These are phyloP conservation scores for Beroe forskalii DNA, from an alignment of 37 sponge, comb jelly and placozoan genomes.

Conservation along the genomic window DNA sequence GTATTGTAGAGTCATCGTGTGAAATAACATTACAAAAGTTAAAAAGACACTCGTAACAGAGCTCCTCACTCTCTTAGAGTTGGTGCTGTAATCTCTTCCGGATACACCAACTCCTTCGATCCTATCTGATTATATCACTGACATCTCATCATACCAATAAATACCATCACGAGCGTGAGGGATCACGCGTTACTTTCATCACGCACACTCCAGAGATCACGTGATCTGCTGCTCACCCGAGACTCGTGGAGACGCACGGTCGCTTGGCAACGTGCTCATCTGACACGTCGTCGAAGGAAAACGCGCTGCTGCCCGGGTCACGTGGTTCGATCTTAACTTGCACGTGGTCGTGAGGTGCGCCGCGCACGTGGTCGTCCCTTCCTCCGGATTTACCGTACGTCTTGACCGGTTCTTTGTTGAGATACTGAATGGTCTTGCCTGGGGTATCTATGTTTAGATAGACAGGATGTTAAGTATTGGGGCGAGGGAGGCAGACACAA, in stretches of 20 bases:
- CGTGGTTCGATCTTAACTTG: slow-evolving; percentile 58
- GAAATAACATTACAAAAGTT: neutral
- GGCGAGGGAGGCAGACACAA: too few species aligned
- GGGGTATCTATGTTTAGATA: neutral
- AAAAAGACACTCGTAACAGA: neutral
- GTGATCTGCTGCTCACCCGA: slow-evolving; percentile 4
- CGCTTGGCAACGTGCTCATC: slow-evolving; percentile 39
- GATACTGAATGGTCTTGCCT: slow-evolving; percentile 57
- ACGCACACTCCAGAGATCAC: neutral
- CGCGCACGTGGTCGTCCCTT: neutral
- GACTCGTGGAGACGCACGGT: slow-evolving; percentile 21
- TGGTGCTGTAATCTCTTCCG: too few species aligned
- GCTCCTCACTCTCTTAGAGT: too few species aligned
- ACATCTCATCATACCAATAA: too few species aligned
- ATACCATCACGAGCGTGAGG: neutral
- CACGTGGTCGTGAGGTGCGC: neutral
- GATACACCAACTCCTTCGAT: too few species aligned
- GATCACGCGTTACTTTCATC: neutral
- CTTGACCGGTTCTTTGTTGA: slow-evolving; percentile 25
- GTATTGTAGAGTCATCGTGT: too few species aligned
- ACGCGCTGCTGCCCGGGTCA: neutral
- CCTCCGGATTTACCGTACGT: slow-evolving; percentile 29
- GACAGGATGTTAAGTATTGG: neutral
- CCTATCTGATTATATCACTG: too few species aligned
- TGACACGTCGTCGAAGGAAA: slow-evolving; percentile 9